Evolutionary conservation across 2,113 vertebrate genomes (phyloP), one percentile per base, ranked within the genome.

Genomic region (Bubo bubo): DNA sequence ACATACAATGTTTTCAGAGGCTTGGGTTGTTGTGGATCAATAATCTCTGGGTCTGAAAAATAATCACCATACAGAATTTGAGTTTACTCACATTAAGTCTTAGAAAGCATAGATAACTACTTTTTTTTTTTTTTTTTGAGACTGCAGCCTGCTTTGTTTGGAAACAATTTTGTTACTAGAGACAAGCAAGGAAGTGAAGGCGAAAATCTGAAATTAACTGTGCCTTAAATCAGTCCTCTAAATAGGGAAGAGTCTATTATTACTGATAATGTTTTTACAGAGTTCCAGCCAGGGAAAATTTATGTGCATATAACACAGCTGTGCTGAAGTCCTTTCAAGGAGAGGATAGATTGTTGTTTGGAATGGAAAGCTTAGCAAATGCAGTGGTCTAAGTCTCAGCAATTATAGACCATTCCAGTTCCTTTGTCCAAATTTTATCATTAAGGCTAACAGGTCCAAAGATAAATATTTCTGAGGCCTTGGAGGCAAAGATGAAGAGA

Each of bases 291-390:
- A 56, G n/a, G 82, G 39, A 22, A 88, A 60, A 60, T 77, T 71
- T 77, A 83, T 81, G 60, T 73, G 52, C 45, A 27, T 56, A 15
- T 87, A 55, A 74, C 52, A 75, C 43, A 76, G 56, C 66, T 92
- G 12, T 58, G 67, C 58, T 64, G 71, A 88, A 88, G 47, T 76
- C 53, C 22, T 92, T 91, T 92, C 76, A 81, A 81, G 79, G 45
- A 81, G 34, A 79, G 27, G 20, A 34, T 37, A 43, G 60, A 74
- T 89, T 53, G n/a, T 58, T 86, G 39, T 87, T 89, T 75, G 91
- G 53, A 84, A 35, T 39, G 92, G 52, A 84, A 81, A 81, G 19
- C 86, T 90, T 79, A 89, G 91, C 93, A 92, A 95, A 94, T 56
- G 9, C 34, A 49, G 2, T 60, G 21, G n/a, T 87, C 21, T 86